phyloP scores from a whole-genome alignment of 2,888 invertebrate species.

The Athripsodes cinereus region DNA sequence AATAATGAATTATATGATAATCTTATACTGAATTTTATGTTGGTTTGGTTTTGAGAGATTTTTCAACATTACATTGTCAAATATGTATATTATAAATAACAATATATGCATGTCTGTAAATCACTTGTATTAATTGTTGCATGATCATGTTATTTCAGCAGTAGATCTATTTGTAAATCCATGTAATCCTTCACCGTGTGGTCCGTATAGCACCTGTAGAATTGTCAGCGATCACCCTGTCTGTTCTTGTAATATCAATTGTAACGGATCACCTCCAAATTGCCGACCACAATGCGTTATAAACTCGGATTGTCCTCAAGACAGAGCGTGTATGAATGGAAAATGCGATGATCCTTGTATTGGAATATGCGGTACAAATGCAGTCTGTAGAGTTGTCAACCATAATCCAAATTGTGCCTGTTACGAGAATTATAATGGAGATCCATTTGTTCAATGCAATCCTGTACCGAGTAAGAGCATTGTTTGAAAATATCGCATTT shows the following conservation, averaged over 20 bases:
- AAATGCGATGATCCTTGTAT: conserved; percentile 77
- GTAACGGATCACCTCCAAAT: conserved; percentile 58
- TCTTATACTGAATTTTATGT: too few relatives aligned
- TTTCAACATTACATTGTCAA: neutral
- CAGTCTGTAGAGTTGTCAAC: conserved; percentile 66
- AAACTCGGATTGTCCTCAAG: conserved; percentile 70
- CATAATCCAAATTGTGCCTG: conserved; percentile 70
- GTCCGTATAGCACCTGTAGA: conserved; percentile 47
- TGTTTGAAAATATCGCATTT: conserved; percentile 16
- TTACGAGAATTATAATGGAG: conserved; percentile 58
- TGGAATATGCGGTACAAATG: conserved; percentile 67
- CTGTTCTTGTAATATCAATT: conserved; percentile 57
- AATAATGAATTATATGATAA: too few relatives aligned
- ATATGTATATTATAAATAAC: too few relatives aligned
- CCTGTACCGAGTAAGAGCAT: conserved; percentile 40
- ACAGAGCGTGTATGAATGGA: conserved; percentile 67
- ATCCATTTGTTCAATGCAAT: conserved; percentile 61
- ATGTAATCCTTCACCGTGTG: conserved; percentile 45
- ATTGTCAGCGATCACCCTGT: conserved; percentile 49
- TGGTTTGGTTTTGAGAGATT: neutral
- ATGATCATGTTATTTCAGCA: conserved; percentile 17
- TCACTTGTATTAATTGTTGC: conserved; percentile 9
- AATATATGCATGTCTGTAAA: neutral
- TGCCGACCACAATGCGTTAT: conserved; percentile 76
- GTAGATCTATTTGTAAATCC: conserved; percentile 32